phyloP scores from a whole-genome alignment of 2,113 vertebrate species.

The Pteruthius melanotis region DNA sequence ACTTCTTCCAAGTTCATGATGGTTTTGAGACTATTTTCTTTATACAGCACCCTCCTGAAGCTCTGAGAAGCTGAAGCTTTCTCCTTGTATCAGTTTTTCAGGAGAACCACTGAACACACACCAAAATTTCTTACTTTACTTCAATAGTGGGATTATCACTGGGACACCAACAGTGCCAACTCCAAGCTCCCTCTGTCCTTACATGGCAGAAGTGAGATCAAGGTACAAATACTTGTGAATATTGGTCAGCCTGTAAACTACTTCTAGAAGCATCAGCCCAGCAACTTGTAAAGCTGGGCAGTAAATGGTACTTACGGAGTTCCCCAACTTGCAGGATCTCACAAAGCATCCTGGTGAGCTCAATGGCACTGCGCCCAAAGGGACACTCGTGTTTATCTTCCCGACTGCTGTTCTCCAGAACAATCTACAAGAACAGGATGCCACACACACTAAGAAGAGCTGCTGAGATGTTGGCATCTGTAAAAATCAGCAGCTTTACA shows the following conservation, averaged over 20 bases:
- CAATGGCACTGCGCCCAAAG: slow-evolving; percentile 96
- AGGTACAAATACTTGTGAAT: background rate
- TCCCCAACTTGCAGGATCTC: slow-evolving; percentile 97
- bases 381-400: slow-evolving; percentile 98
- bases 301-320: slow-evolving; percentile 82
- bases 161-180: background rate
- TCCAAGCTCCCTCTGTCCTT: background rate
- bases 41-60: background rate
- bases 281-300: background rate
- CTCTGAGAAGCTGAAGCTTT: background rate
- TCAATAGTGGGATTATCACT: background rate
- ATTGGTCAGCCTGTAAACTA: background rate
- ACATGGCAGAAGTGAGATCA: background rate
- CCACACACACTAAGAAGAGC: background rate
- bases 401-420: slow-evolving; percentile 95
- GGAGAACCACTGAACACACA: background rate
- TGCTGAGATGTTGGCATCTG: background rate
- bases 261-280: background rate
- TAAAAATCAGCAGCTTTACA: background rate
- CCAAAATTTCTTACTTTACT: background rate
- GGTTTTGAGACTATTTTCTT: background rate
- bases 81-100: background rate
- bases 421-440: slow-evolving; percentile 76
- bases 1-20: background rate
- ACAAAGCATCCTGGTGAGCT: slow-evolving; percentile 94